These are phyloP conservation scores for Aegotheles bennettii DNA, from an alignment of 2,113 vertebrate genomes.

Conservation along the genomic window DNA sequence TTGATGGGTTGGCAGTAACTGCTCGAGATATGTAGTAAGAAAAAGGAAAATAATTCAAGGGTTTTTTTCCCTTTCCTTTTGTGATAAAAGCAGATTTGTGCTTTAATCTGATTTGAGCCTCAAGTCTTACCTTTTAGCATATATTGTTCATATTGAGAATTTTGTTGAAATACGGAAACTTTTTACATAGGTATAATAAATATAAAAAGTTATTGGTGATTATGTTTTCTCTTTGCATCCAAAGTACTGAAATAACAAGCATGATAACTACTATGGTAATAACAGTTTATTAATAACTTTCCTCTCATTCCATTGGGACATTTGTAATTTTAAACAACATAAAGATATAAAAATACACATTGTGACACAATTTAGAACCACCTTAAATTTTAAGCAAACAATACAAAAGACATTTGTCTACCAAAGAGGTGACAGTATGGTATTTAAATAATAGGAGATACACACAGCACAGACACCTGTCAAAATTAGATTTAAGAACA, in stretches of 20 bases:
- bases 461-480: background rate
- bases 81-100: constrained; percentile 31
- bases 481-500: background rate
- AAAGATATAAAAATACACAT: background rate
- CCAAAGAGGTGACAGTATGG: background rate
- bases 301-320: background rate
- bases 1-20: constrained; percentile 25
- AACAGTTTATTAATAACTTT: background rate
- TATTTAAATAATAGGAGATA: background rate
- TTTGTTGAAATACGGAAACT: background rate
- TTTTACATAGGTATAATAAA: background rate
- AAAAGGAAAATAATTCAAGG: constrained; percentile 15
- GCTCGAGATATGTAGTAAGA: background rate
- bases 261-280: background rate
- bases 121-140: background rate
- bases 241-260: background rate
- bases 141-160: background rate
- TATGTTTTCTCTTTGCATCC: background rate
- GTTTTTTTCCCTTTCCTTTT: background rate
- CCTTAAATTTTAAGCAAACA: background rate
- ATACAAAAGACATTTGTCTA: background rate
- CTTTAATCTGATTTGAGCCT: constrained; percentile 37
- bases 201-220: background rate
- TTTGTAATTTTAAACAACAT: background rate
- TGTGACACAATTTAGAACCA: background rate